Base-by-base conservation (phyloP, 2,888 invertebrate species). In the Reticulitermes lucifugus region DNA sequence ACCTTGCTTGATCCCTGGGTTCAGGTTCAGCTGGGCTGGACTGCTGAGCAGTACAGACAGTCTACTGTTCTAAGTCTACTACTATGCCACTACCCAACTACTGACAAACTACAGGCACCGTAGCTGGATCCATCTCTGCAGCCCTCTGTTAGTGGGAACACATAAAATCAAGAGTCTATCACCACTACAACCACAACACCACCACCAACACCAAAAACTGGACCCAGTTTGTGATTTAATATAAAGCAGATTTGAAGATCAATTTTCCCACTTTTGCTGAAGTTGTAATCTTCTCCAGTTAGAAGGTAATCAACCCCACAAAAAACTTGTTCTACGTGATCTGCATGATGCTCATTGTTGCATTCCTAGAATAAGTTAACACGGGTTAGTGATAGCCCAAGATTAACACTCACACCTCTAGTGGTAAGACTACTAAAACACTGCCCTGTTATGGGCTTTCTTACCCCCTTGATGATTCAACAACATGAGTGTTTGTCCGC, bases 381-480 rank as follows among this genome's bases (percentile, higher is more conserved):
- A 87, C 84, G 83, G 86, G 87, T 87, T 87, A 87, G 86, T 86
- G 81, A 75, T 84, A 46, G 55, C 59, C 81, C 80, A 60, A 60
- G 59, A 84, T 83, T 35, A 46, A 77, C 85, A 86, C 70, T 65
- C 81, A 86, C 83, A 85, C 85, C 84, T 77, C 85, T 86, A 86
- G 60, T 25, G 83, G 86, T 71, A 85, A 25, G 65, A 82, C 82
- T 84, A 84, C 77, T 81, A 75, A 29, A 84, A 84, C 79, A 79
- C 41, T 77, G 77, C 77, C 77, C 77, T n/a, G n/a, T 77, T 46
- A 77, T 35, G 77, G 83, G 55, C 59, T 91, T 91, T 93, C 96
- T 97, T 96, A 97, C 97, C 97, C 96, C 97, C 97, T 96, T 98
- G 98, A 92, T 96, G 95, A 92, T 95, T 94, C 93, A 98, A 94